Conservation (phyloP, 2,888 invertebrate species). For the Artemia sinica region DNA sequence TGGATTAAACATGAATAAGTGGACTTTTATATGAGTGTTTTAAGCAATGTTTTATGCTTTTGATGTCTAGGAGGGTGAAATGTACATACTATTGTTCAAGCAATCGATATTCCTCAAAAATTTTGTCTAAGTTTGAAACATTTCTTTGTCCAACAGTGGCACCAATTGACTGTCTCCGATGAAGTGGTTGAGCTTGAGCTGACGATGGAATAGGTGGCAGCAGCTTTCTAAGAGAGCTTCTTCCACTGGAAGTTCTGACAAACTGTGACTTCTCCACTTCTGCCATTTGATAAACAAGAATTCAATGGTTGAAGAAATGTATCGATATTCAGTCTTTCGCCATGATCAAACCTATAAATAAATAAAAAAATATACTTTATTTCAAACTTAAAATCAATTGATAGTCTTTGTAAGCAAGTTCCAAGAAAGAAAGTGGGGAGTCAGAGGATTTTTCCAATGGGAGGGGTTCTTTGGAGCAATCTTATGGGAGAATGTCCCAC, state of each 20-base stretch:
- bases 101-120: background rate
- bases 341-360: too few species aligned
- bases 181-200: background rate
- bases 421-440: too few species aligned
- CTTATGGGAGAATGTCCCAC: too few species aligned
- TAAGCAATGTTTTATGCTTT: background rate
- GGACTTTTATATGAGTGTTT: background rate
- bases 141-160: background rate
- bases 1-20: too few species aligned
- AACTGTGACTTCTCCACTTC: background rate
- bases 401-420: too few species aligned
- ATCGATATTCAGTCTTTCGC: too few species aligned
- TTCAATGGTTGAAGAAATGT: too few species aligned
- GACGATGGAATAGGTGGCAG: background rate
- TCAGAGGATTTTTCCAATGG: too few species aligned
- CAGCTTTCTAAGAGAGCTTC: background rate
- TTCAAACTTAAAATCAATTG: too few species aligned
- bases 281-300: background rate
- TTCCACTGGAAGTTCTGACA: background rate
- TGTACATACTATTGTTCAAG: background rate
- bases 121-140: background rate
- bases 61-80: background rate
- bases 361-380: too few species aligned
- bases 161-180: background rate
- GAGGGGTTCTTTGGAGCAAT: too few species aligned